These are phyloP conservation scores for Neoitamus cyanurus DNA, from an alignment of 2,888 invertebrate species.

Conservation along the genomic window DNA sequence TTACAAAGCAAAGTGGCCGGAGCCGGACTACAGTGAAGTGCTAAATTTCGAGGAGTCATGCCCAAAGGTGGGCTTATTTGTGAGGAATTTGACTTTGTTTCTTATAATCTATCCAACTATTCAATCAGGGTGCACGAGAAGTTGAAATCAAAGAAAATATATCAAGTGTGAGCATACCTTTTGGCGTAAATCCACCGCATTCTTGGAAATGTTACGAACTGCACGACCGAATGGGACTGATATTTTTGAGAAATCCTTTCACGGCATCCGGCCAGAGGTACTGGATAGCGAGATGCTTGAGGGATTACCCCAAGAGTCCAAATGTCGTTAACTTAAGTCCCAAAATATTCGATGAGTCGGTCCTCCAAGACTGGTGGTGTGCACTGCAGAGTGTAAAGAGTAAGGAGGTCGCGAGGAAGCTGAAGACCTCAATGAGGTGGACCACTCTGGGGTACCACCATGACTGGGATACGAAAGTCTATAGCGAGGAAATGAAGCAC, in stretches of 20 bases:
- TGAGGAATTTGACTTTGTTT: conserved; percentile 21
- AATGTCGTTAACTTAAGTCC: conserved; percentile 64
- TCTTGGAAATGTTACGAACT: conserved; percentile 76
- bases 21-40: conserved; percentile 74
- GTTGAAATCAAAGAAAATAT: not conserved
- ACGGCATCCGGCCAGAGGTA: conserved; percentile 79
- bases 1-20: conserved; percentile 77
- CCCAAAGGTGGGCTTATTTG: not conserved
- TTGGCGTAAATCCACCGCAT: conserved; percentile 60
- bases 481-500: conserved; percentile 75
- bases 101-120: not conserved
- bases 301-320: conserved; percentile 80
- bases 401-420: conserved; percentile 56
- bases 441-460: conserved; percentile 97
- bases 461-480: conserved; percentile 95
- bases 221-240: conserved; percentile 75
- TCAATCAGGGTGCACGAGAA: not conserved
- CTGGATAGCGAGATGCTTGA: conserved; percentile 84
- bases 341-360: conserved; percentile 55
- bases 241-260: conserved; percentile 87
- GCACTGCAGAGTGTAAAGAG: conserved; percentile 62
- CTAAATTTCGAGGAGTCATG: conserved; percentile 68
- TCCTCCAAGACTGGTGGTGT: conserved; percentile 73
- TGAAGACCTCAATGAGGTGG: conserved; percentile 79
- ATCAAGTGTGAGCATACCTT: not conserved